Percentiles rank a stretch among this genome's conserved stretches.
Evolutionary conservation across 2,888 invertebrate species (phyloP).

Genomic region (Ornithoptera alexandrae): DNA sequence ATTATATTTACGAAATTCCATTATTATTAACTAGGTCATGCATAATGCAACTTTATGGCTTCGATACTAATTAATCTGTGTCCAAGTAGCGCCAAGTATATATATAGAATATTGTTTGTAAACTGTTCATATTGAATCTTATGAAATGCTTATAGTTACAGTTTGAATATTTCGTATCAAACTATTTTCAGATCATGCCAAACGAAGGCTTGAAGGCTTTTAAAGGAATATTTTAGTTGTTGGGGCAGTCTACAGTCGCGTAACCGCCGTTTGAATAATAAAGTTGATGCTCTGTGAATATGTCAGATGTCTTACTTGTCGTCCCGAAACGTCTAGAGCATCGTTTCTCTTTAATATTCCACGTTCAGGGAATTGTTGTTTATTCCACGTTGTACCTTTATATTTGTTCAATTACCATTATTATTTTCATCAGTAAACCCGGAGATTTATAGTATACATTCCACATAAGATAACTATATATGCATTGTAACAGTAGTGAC

Average conservation of each 20-base stretch:
- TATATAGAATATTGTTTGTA: background rate
- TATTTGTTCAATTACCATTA: constrained; percentile 3
- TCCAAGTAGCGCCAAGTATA: background rate
- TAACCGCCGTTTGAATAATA: constrained; percentile 21
- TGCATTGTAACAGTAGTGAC: no score
- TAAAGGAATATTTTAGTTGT: background rate
- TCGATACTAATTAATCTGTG: constrained; percentile 13
- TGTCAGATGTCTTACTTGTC: constrained; percentile 6
- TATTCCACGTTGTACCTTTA: background rate
- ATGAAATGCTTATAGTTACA: background rate
- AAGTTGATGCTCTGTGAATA: constrained; percentile 15
- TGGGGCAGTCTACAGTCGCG: background rate
- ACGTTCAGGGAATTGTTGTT: constrained; percentile 20
- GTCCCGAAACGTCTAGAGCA: constrained; percentile 8
- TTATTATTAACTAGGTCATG: constrained; percentile 15
- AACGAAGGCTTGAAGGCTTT: no score
- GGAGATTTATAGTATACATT: no score
- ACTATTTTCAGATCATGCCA: background rate
- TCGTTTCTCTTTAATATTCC: constrained; percentile 17
- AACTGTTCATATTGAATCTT: background rate
- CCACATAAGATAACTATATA: no score
- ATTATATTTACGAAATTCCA: constrained; percentile 6
- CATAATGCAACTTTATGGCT: constrained; percentile 16
- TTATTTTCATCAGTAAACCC: background rate
- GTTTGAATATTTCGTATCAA: no score